These are phyloP conservation scores for Drymonia ruficornis DNA, from an alignment of 2,888 invertebrate species.

Conservation along the genomic window DNA sequence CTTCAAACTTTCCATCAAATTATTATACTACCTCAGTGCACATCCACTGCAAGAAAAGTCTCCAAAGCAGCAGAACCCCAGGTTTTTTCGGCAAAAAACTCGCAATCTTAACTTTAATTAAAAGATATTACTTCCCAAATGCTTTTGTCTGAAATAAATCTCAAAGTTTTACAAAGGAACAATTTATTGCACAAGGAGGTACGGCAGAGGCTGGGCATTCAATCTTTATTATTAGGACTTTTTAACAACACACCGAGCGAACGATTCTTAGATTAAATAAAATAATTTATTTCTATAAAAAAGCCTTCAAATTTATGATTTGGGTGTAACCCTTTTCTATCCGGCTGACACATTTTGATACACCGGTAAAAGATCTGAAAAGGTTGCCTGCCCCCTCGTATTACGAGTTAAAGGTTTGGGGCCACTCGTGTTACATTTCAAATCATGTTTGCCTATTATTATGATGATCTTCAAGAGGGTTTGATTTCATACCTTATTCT, in stretches of 20 bases:
- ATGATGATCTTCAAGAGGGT: background rate
- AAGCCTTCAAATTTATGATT: constrained; percentile 22
- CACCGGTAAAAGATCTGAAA: constrained; percentile 46
- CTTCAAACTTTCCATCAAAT: no score
- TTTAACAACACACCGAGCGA: background rate
- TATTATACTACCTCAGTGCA: background rate
- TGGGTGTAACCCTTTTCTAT: constrained; percentile 45
- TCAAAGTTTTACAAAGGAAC: constrained; percentile 8
- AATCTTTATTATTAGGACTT: background rate
- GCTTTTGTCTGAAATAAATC: constrained; percentile 4
- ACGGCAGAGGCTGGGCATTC: background rate
- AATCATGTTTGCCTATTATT: constrained; percentile 17
- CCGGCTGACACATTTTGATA: constrained; percentile 47
- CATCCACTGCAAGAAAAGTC: no score
- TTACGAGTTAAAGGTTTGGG: constrained; percentile 12
- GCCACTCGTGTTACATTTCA: constrained; percentile 24
- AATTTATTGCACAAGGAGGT: background rate
- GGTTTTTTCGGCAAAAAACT: background rate
- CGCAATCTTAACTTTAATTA: constrained; percentile 4
- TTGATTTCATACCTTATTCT: background rate
- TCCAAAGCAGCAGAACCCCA: no score
- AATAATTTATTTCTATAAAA: background rate
- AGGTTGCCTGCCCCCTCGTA: constrained; percentile 11
- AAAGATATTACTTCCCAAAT: background rate
- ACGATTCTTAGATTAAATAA: background rate